Percentiles rank a stretch among this genome's conserved stretches.
Conservation (phyloP, 2,797 vertebrate genomes). For the Epinephelus awoara region DNA sequence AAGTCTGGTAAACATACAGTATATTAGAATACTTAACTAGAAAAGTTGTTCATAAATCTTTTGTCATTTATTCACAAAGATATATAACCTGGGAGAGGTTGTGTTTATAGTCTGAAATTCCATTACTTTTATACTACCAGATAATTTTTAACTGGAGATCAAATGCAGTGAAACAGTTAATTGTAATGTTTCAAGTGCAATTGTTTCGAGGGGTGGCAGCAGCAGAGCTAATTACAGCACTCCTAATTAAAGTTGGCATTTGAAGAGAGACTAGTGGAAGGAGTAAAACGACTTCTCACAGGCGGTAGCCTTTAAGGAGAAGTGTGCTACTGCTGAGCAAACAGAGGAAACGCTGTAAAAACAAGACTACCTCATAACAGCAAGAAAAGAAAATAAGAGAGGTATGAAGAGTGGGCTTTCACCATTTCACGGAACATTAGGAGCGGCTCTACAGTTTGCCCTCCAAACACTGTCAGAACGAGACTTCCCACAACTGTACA, state of each 20-base stretch:
- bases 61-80: background rate
- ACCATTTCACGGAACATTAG: conserved; percentile 47
- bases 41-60: background rate
- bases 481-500: background rate
- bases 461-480: background rate
- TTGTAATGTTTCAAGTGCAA: conserved; percentile 44
- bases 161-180: conserved; percentile 38
- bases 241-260: conserved; percentile 54
- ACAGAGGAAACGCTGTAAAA: conserved; percentile 23
- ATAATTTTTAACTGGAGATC: conserved; percentile 26
- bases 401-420: background rate
- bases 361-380: conserved; percentile 3
- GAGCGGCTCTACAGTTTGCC: background rate
- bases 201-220: conserved; percentile 32
- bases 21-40: no score
- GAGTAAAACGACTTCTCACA: conserved; percentile 25
- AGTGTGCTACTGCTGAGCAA: conserved; percentile 1
- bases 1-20: background rate
- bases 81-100: background rate
- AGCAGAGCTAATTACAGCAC: conserved; percentile 59
- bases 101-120: background rate
- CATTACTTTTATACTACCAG: background rate
- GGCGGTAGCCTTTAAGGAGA: background rate
- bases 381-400: background rate
- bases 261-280: conserved; percentile 19